Conservation (phyloP, 1,140 invertebrate genomes). For the Rhizoglyphus robini region DNA sequence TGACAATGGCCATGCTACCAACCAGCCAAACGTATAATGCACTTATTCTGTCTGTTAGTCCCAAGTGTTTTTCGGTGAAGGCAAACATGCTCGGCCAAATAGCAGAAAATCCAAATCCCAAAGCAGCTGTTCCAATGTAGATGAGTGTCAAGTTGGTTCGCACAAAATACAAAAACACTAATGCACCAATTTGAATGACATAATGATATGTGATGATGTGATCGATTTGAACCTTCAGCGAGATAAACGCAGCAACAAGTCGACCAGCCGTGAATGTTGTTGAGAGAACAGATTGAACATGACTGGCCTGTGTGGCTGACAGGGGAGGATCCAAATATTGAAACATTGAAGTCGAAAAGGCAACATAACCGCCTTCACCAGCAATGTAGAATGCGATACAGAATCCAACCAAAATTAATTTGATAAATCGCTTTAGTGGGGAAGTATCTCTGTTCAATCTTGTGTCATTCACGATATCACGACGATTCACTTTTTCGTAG, state of each 20-base stretch:
- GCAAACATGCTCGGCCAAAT: conserved; percentile 10
- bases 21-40: too few relatives aligned
- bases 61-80: conserved; percentile 3
- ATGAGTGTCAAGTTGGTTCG: background rate
- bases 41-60: conserved; percentile 1
- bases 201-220: background rate
- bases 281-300: background rate
- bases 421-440: background rate
- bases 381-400: background rate
- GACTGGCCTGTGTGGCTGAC: background rate
- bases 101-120: conserved; percentile 2
- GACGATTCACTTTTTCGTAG: background rate
- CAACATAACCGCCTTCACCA: background rate
- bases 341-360: background rate
- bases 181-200: background rate
- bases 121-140: background rate
- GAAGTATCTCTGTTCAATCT: background rate
- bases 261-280: background rate
- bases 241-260: background rate
- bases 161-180: background rate
- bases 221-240: background rate
- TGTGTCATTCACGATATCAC: background rate
- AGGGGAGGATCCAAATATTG: background rate
- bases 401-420: background rate
- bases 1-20: too few relatives aligned